Evolutionary conservation across 2,113 vertebrate species (phyloP).

Genomic region (Damaliscus lunatus): DNA sequence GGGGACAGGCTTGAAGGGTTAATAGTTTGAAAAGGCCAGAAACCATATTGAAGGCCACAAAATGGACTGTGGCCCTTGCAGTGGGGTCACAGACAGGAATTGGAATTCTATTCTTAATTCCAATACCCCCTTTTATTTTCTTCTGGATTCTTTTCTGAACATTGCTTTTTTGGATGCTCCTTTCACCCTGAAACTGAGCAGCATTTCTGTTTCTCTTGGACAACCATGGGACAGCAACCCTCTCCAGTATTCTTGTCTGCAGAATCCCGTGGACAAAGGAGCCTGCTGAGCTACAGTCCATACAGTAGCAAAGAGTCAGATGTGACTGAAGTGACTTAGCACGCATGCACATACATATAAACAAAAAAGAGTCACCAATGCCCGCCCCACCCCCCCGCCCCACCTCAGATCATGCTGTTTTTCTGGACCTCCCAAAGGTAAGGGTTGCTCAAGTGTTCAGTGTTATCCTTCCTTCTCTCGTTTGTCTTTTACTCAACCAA

Average conservation of each 20-base stretch:
- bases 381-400: rapidly evolving
- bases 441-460: not conserved
- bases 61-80: not conserved
- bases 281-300: not conserved
- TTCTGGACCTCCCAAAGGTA: not conserved
- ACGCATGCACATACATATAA: not conserved
- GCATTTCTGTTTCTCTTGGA: conserved; percentile 34
- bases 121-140: not conserved
- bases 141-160: not conserved
- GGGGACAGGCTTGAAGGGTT: not conserved
- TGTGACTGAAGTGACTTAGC: not conserved
- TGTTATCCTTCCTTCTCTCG: not conserved
- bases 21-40: not conserved
- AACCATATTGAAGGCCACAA: not conserved
- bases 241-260: not conserved
- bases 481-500: not conserved
- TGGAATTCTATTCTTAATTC: not conserved
- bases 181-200: not conserved
- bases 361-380: not conserved
- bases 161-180: not conserved
- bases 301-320: not conserved
- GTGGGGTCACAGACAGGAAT: not conserved
- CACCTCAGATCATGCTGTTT: not conserved
- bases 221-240: not conserved
- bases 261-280: not conserved